These are phyloP conservation scores for Acanthosoma haemorrhoidale DNA, from an alignment of 2,888 invertebrate genomes.

Conservation along the genomic window DNA sequence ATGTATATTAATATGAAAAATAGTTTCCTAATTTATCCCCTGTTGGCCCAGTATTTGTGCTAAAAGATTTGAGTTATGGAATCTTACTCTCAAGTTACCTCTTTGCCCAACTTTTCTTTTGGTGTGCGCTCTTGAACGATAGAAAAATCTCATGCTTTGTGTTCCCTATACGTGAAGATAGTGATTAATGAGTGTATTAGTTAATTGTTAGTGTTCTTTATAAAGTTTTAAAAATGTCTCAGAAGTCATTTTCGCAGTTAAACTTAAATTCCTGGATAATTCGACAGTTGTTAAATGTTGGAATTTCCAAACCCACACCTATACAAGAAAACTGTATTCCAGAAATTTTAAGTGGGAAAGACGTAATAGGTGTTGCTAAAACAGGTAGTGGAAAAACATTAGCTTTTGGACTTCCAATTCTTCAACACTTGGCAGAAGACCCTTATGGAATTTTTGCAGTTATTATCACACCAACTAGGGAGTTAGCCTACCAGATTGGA, in stretches of 20 bases:
- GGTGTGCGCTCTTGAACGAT: too few species aligned
- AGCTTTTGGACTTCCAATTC: slow-evolving; percentile 90
- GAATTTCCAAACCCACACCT: slow-evolving; percentile 72
- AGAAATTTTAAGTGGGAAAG: slow-evolving; percentile 67
- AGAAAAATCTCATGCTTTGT: too few species aligned
- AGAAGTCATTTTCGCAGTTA: slow-evolving; percentile 20
- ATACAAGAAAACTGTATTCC: slow-evolving; percentile 80
- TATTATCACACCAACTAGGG: slow-evolving; percentile 90
- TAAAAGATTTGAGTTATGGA: too few species aligned
- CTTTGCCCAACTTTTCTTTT: too few species aligned
- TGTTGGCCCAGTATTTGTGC: too few species aligned
- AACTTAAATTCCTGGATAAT: slow-evolving; percentile 66
- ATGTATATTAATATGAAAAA: too few species aligned
- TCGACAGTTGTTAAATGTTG: slow-evolving; percentile 63
- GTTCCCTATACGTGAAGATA: too few species aligned
- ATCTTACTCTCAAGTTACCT: too few species aligned
- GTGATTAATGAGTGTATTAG: too few species aligned
- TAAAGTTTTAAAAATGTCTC: background rate
- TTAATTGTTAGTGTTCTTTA: too few species aligned
- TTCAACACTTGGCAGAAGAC: slow-evolving; percentile 86
- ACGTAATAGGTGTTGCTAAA: slow-evolving; percentile 94
- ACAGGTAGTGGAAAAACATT: slow-evolving; percentile 98
- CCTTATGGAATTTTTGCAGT: slow-evolving; percentile 95
- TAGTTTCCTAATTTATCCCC: too few species aligned
- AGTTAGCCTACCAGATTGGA: slow-evolving; percentile 85